These are phyloP conservation scores for Drosophila lowei DNA, from an alignment of 1,140 invertebrate species.

Conservation along the genomic window DNA sequence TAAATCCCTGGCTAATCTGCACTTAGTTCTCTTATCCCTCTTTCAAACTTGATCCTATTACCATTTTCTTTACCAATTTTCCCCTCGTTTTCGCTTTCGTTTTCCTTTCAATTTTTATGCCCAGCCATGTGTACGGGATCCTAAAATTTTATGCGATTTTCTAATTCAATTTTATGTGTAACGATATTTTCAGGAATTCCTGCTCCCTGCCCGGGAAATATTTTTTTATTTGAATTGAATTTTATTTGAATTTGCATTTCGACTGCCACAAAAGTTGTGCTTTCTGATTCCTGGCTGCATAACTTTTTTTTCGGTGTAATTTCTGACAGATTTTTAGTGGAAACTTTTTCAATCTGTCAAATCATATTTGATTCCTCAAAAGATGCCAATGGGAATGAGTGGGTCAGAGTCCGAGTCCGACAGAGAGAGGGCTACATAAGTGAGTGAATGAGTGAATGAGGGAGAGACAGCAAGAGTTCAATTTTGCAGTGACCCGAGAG, in stretches of 20 bases:
- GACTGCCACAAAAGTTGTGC: slow-evolving; percentile 5
- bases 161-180: slow-evolving; percentile 71
- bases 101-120: slow-evolving; percentile 27
- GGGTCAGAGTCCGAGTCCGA: accelerated
- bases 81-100: neutral
- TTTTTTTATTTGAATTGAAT: slow-evolving; percentile 67
- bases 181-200: slow-evolving; percentile 55
- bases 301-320: neutral
- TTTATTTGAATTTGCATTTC: slow-evolving; percentile 55
- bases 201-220: neutral
- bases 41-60: slow-evolving; percentile 18
- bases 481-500: slow-evolving; percentile 33
- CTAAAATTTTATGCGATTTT: slow-evolving; percentile 63
- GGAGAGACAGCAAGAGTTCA: slow-evolving; percentile 20
- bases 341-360: slow-evolving; percentile 1
- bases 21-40: neutral
- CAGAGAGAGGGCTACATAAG: too few relatives aligned
- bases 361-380: too few relatives aligned
- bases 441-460: neutral
- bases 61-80: slow-evolving; percentile 12
- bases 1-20: slow-evolving; percentile 33
- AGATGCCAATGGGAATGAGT: too few relatives aligned
- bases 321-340: too few relatives aligned
- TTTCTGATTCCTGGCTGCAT: too few relatives aligned
- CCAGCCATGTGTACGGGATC: slow-evolving; percentile 43